Evolutionary conservation across 2,888 invertebrate genomes (phyloP), one percentile per base, ranked within the genome.

Genomic region (Neuroscelio doddi): DNA sequence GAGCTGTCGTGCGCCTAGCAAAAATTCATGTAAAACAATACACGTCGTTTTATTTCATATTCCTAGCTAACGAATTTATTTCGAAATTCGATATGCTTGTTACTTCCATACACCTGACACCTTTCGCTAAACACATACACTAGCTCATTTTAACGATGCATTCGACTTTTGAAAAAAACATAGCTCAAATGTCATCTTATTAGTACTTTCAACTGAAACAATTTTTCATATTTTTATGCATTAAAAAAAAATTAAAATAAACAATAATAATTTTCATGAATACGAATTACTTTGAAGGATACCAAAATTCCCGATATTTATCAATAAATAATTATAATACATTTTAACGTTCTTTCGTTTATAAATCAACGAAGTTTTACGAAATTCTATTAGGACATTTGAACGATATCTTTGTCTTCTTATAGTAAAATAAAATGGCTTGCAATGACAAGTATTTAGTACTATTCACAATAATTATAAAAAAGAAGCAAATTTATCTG

Each of bases 71-170:
- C 29, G 26, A 56, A 49, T 56, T 47, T n/a, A 36, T 5, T 41
- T 56, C 9, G 41, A 42, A 41, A 39, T 10, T 56, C 41, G 56
- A 56, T 56, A 56, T 56, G 56, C 56, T 56, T 56, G 34, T 34
- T 34, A 7, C 34, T 34, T 34, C 14, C 34, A 34, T 34, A 34
- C 34, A 34, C 30, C 30, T 10, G n/a, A 10, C 30, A 30, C 39
- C 17, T 10, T 45, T 38, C 29, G 10, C 12, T 53, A 29, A 53
- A 56, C 41, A 56, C 14, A 34, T 34, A 34, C n/a, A n/a, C 21
- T 47, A 42, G 41, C 41, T 41, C 12, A 41, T 24, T 27, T 16
- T 44, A 42, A 53, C 44, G 32, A 17, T 45, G 36, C 34, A 27
- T 7, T 34, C 29, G 17, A 45, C 3, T 21, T 21, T 30, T 9